Base-by-base conservation (phyloP, 2,888 invertebrate genomes). In the Acanthosoma haemorrhoidale region DNA sequence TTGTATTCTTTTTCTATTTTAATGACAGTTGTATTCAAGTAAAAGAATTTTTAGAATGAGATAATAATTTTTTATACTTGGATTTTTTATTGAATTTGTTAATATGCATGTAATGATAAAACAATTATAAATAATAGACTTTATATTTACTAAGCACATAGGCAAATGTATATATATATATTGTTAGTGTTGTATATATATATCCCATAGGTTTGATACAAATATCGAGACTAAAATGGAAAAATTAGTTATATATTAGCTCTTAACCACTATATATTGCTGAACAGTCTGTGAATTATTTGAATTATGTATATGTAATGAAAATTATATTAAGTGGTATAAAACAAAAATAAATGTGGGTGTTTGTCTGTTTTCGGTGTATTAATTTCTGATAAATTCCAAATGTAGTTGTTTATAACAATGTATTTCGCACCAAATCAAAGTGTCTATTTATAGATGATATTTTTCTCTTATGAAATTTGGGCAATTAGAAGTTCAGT, bases 121-220 rank as follows among this genome's bases (percentile, higher is more conserved):
- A 43, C 41, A 43, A 66, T 68, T 36, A 68, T 15, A 68, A 16
- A 29, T 32, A 11, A 68, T 68, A 68, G 68, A 68, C 68, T 68
- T 57, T 51, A 68, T 58, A 68, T 66, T 66, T 66, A 68, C 68
- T 68, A 68, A 68, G 68, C 68, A 58, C 68, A 25, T 68, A 68
- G 68, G 51, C 25, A 34, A 70, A 70, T 68, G 66, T 66, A 43
- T 39, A 43, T 72, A 67, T 71, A 71, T 64, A 70, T 70, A 72
- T 25, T 61, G 32, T 58, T 70, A 70, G 70, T 36, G 66, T 70
- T 72, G 72, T 72, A 70, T 57, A 72, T 51, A 51, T 51, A 51
- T 72, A 68, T 68, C 68, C 69, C 60, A 32, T 70, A 71, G 72
- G 70, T 72, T 72, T 72, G 72, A 72, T 72, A 72, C 72, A 69